Conservation (phyloP, 2,797 vertebrate genomes). For the Apogon hyalosoma region DNA sequence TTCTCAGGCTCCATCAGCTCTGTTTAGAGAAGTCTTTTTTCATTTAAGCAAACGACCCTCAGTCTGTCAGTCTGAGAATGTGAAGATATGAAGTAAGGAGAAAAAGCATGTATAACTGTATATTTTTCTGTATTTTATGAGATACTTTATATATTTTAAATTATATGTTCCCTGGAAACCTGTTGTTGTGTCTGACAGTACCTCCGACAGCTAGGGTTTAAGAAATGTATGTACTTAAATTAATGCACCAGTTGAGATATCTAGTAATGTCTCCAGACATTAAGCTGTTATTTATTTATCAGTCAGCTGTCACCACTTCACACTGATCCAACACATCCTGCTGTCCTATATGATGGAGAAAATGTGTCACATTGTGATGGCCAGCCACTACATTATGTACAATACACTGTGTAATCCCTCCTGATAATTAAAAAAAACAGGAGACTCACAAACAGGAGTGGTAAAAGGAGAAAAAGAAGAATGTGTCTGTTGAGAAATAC, state of each 20-base stretch:
- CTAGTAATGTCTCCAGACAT: conserved; percentile 14
- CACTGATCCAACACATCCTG: conserved; percentile 21
- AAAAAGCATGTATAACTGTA: background rate
- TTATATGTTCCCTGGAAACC: background rate
- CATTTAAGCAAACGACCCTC: conserved; percentile 23
- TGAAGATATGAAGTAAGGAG: background rate
- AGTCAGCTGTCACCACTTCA: conserved; percentile 18
- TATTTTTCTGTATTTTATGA: background rate
- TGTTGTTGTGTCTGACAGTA: background rate
- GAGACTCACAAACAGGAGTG: conserved; percentile 3
- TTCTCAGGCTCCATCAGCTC: conserved; percentile 31
- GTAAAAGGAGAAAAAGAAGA: conserved; percentile 11
- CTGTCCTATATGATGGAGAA: conserved; percentile 16
- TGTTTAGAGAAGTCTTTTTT: background rate
- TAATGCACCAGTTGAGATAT: conserved; percentile 6
- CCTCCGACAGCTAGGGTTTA: background rate
- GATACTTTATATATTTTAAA: background rate
- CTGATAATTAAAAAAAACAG: conserved; percentile 15
- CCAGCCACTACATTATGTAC: conserved; percentile 4
- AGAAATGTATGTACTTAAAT: conserved; percentile 6
- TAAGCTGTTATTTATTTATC: conserved; percentile 23
- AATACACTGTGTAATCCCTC: conserved; percentile 7
- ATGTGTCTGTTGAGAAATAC: conserved; percentile 16
- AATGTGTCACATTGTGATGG: conserved; percentile 31
- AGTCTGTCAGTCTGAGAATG: background rate